These are phyloP conservation scores for Frieseomelitta varia DNA, from an alignment of 1,140 invertebrate species.

Conservation along the genomic window DNA sequence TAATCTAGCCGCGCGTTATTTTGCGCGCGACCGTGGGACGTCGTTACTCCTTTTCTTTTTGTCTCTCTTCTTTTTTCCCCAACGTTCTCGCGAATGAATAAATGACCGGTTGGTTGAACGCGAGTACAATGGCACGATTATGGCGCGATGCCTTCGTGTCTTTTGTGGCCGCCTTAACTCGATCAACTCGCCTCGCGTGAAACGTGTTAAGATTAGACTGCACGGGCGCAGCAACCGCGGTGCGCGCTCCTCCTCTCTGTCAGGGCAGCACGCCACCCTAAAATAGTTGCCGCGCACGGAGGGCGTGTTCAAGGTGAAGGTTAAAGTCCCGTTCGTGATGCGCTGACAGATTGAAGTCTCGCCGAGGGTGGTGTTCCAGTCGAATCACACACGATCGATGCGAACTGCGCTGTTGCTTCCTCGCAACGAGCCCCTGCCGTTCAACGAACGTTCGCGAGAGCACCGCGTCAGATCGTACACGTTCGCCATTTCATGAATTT, in stretches of 20 bases:
- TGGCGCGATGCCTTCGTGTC: slow-evolving; percentile 42
- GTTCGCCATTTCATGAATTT: background rate
- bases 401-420: background rate
- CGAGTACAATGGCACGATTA: slow-evolving; percentile 67
- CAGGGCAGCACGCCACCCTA: slow-evolving; percentile 48
- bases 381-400: background rate
- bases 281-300: slow-evolving; percentile 60
- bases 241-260: slow-evolving; percentile 32
- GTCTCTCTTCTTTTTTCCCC: background rate
- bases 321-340: slow-evolving; percentile 56
- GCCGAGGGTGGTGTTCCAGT: background rate
- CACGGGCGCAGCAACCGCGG: background rate
- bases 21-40: slow-evolving; percentile 53
- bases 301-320: slow-evolving; percentile 63
- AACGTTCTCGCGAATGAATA: slow-evolving; percentile 62
- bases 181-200: slow-evolving; percentile 45
- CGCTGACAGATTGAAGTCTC: slow-evolving; percentile 53
- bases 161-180: slow-evolving; percentile 65
- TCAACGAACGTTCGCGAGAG: background rate
- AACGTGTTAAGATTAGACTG: slow-evolving; percentile 59
- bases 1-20: slow-evolving; percentile 51
- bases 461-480: background rate
- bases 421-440: no score
- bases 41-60: background rate
- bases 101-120: slow-evolving; percentile 60